Evolutionary conservation across 1,140 invertebrate species (phyloP), one percentile per base, ranked within the genome.

Genomic region (Amphibalanus amphitrite): DNA sequence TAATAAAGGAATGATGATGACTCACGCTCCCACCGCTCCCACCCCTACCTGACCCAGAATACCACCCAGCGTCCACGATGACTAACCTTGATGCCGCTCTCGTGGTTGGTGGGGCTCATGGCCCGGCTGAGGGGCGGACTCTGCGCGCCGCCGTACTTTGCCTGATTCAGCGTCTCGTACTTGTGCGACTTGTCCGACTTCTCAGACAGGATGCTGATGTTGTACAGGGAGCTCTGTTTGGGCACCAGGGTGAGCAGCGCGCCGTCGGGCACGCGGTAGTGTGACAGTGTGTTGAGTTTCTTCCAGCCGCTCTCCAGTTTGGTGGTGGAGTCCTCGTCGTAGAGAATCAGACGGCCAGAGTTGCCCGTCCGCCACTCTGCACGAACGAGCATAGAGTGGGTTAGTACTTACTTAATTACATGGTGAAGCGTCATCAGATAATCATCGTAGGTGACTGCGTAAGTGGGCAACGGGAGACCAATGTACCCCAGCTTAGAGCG

Each of bases 261-360:
- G 74, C 92, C 91, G 81, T 99, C 95, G 70, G 93, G 93, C 29
- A 89, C 82, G 78, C 72, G 74, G 80, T 99, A 99, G 81, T 99
- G 97, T 81, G 93, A 90, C 67, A 99, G 83, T 65, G 95, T 98
- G 81, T 99, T 99, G 17, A 96, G 83, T 78, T 95, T 92, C 78
- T 94, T 95, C 93, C 95, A 99, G 80, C 97, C 94, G 73, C 89
- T 89, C 79, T 98, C 96, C 71, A 88, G 87, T 83, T 96, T 95
- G 3, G 94, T 97, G 30, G 95, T 98, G 69, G 87, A 88, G 78
- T 99, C 97, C 83, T 98, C 93, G 82, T 99, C 95, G 78, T 97
- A 96, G 29, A 99, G 83, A 77, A 97, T 95, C 73, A 98, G 82
- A 77, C 94, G 87, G n/a, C 83, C 83, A 73, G 82, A 80, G 69